Evolutionary conservation across 35 echinoderm and acorn worm species (phyloP).

Genomic region (Lytechinus variegatus): DNA sequence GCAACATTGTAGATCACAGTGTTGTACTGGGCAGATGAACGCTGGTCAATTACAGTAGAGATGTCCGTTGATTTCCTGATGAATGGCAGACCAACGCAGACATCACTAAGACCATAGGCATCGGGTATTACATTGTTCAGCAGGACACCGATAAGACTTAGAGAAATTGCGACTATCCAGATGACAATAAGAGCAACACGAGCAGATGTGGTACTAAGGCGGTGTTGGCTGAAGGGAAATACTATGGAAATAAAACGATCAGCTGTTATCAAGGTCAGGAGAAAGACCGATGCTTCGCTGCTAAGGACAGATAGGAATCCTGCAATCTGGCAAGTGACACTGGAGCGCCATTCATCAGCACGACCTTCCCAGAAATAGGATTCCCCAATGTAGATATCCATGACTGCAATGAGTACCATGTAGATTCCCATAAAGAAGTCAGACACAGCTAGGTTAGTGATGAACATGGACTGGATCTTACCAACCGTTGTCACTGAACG

Average conservation of each 20-base stretch:
- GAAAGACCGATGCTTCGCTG: constrained; percentile 69
- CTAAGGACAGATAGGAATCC: constrained; percentile 56
- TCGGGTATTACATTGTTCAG: constrained; percentile 23
- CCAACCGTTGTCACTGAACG: neutral
- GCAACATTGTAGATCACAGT: constrained; percentile 34
- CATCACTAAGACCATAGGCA: constrained; percentile 64
- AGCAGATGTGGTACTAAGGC: neutral
- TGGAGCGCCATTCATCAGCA: constrained; percentile 51
- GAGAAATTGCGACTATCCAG: constrained; percentile 49
- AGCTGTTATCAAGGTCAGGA: constrained; percentile 67
- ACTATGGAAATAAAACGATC: constrained; percentile 67
- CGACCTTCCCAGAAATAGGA: constrained; percentile 58
- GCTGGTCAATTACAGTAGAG: neutral
- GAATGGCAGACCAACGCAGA: constrained; percentile 71
- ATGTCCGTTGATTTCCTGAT: constrained; percentile 59
- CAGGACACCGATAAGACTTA: constrained; percentile 54
- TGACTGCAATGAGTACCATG: constrained; percentile 55
- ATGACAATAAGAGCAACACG: neutral
- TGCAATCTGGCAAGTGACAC: constrained; percentile 53
- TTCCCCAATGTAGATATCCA: constrained; percentile 56
- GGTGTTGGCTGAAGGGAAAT: constrained; percentile 56
- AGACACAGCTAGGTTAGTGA: constrained; percentile 61
- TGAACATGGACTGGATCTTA: constrained; percentile 59
- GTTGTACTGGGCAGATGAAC: neutral
- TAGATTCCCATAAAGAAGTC: constrained; percentile 77